These are phyloP conservation scores for Meloe dianella DNA, from an alignment of 2,888 invertebrate species.

Conservation along the genomic window DNA sequence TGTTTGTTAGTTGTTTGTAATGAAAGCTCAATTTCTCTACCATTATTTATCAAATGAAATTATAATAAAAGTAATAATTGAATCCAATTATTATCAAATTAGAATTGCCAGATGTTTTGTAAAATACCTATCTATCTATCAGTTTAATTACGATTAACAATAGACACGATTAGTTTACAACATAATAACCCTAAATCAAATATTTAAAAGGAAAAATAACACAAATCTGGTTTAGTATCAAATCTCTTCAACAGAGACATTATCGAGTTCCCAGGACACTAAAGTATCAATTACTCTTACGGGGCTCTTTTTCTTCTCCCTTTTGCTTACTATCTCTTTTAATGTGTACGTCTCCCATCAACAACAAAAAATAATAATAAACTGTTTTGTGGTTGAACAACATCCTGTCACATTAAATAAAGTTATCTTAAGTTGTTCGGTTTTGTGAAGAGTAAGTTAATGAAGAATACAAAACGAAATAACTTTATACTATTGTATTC, in stretches of 20 bases:
- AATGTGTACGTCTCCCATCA: background rate
- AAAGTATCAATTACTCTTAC: constrained; percentile 7
- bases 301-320: background rate
- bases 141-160: background rate
- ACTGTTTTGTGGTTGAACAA: background rate
- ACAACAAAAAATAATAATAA: no score
- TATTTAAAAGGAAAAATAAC: background rate
- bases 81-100: background rate
- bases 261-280: background rate
- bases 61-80: background rate
- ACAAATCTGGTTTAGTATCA: background rate
- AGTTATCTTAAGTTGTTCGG: background rate
- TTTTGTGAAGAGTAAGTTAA: background rate
- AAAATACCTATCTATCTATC: background rate
- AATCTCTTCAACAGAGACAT: background rate
- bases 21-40: background rate
- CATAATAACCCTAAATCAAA: background rate
- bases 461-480: background rate
- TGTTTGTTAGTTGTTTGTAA: background rate
- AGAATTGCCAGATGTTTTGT: background rate
- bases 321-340: no score
- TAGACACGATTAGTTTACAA: background rate
- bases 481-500: background rate
- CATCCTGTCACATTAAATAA: constrained; percentile 1
- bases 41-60: background rate